Conservation (phyloP, 2,888 invertebrate species). For the Epistrophella euchroma region DNA sequence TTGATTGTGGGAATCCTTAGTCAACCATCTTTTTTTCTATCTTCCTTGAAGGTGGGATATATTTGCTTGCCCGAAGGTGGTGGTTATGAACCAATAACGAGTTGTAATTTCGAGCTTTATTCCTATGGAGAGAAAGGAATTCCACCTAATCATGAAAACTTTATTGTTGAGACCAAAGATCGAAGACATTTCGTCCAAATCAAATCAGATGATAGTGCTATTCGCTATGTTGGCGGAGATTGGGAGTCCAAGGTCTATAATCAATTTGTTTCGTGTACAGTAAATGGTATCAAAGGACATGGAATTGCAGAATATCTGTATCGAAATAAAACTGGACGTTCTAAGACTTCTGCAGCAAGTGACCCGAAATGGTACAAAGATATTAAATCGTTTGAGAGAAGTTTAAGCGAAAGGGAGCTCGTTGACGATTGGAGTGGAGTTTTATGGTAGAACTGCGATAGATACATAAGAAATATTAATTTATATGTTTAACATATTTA, state of each 20-base stretch:
- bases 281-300: slow-evolving; percentile 86
- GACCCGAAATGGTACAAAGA: slow-evolving; percentile 86
- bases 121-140: slow-evolving; percentile 88
- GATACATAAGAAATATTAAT: background rate
- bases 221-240: slow-evolving; percentile 88
- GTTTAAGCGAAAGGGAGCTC: slow-evolving; percentile 41
- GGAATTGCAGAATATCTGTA: slow-evolving; percentile 91
- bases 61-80: slow-evolving; percentile 86
- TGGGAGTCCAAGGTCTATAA: slow-evolving; percentile 89
- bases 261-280: slow-evolving; percentile 85
- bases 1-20: slow-evolving; percentile 90
- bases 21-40: slow-evolving; percentile 86
- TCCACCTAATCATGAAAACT: slow-evolving; percentile 87
- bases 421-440: slow-evolving; percentile 55
- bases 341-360: slow-evolving; percentile 82
- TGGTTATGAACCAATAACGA: slow-evolving; percentile 85
- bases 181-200: slow-evolving; percentile 86
- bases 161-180: slow-evolving; percentile 86
- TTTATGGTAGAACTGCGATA: slow-evolving; percentile 11
- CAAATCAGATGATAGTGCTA: slow-evolving; percentile 85
- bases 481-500: background rate
- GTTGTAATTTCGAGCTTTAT: slow-evolving; percentile 87
- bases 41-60: slow-evolving; percentile 88
- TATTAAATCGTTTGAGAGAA: slow-evolving; percentile 50
- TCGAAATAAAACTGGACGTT: slow-evolving; percentile 85